Evolutionary conservation across 2,888 invertebrate species (phyloP), one percentile per base, ranked within the genome.

Genomic region (Cantharis flavilabris): DNA sequence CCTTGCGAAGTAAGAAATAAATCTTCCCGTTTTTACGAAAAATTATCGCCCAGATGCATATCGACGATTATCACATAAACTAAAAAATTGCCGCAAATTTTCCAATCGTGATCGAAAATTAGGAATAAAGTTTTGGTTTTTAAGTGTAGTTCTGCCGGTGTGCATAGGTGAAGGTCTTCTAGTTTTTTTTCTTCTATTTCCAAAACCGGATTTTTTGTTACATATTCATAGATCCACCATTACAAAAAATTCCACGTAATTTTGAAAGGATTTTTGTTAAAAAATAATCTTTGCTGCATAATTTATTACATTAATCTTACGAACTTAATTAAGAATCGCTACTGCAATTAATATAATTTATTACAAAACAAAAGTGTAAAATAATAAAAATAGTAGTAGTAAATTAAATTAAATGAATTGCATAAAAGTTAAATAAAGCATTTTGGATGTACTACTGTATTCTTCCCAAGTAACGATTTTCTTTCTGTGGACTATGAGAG

Each of bases 401-500:
- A 67, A 67, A 67, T 67, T 67, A 67, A 67, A 67, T 67, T 67
- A 67, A 67, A 67, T 67, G 65, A 67, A 67, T 67, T 67, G 65
- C 65, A 67, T 67, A 67, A 67, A 67, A 67, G 65, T 67, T 67
- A 72, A 76, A 62, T 76, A 70, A 69, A 76, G 62, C 73, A 77
- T 77, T 77, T 75, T 65, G 69, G 77, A 74, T 77, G 72, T 75
- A 69, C 72, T 85, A 85, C 86, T 84, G 86, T 86, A 87, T 87
- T 87, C 87, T 87, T 87, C 86, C 85, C 86, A 82, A 84, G 87
- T 88, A 88, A 87, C 88, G 87, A 87, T 88, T 88, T 88, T 87
- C 87, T 87, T 88, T 87, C 86, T 84, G 83, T 83, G 82, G 85
- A 84, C 80, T 83, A 83, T 83, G 83, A 83, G 83, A 83, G 84